Base-by-base conservation (phyloP, 1,140 invertebrate species). In the Aphelinus atriplicis region DNA sequence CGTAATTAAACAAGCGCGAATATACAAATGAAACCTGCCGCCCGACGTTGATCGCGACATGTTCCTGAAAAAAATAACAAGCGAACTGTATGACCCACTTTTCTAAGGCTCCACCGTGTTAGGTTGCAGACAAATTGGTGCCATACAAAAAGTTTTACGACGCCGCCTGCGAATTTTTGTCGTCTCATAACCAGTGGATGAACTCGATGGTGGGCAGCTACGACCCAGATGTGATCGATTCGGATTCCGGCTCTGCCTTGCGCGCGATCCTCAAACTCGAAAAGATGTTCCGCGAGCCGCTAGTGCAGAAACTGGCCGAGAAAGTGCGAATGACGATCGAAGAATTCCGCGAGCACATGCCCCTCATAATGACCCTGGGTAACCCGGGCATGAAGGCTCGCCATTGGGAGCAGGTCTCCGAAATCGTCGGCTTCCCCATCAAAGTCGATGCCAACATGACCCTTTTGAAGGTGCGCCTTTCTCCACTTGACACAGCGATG, bases 321-420 rank as follows among this genome's bases (percentile, higher is more conserved):
- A 91, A 90, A 75, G 90, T 94, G 42, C 81, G 93, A 82, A 87
- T 86, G 73, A 92, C 91, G 85, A 95, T 98, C 75, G 97, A 98
- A 82, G 92, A 94, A 26, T 98, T 99, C 86, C 94, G 94, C 76
- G 93, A 94, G 61, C 92, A 98, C 83, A 91, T 98, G 91, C 96
- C 97, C 0, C 92, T 98, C 4, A 94, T 99, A 66, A 91, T 94
- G 82, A 97, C 96, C 0, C 87, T 99, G 1, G 97, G 97, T 57
- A 99, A 98, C 90, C 96, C 97, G 3, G 96, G 94, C 53, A 92
- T 99, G 90, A 94, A 98, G 82, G 92, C 92, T 7, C 90, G 97
- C 7, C 97, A 99, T 86, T 99, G 97, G 97, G 96, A 98, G 81
- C 94, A 96, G 86, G 93, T 99, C 7, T 97, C 96, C 0, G 96